Conservation (phyloP, 2,113 vertebrate species). For the Parus major region DNA sequence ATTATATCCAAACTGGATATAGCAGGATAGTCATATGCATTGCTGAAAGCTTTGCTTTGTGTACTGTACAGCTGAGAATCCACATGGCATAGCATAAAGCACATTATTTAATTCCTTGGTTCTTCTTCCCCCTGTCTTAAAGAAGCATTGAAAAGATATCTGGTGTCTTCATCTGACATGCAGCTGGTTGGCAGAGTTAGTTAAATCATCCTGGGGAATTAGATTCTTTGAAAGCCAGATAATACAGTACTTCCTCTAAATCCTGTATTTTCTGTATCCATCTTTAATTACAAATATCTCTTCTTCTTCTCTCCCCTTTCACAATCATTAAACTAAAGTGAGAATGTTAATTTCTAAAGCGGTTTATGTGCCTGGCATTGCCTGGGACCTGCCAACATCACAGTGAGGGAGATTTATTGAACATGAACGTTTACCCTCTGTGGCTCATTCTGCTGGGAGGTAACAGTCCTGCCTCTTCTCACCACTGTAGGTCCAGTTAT, state of each 20-base stretch:
- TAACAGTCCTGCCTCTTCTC: not conserved
- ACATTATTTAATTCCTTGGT: not conserved
- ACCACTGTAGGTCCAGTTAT: not conserved
- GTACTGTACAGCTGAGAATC: not conserved
- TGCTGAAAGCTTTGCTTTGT: not conserved
- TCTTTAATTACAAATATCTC: not conserved
- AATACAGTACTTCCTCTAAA: not conserved
- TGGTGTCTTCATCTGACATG: not conserved
- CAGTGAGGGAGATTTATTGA: not conserved
- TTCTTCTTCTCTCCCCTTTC: not conserved
- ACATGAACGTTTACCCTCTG: fast-evolving
- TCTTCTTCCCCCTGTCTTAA: not conserved
- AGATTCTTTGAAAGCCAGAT: not conserved
- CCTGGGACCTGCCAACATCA: not conserved
- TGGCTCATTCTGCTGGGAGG: not conserved
- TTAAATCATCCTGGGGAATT: not conserved
- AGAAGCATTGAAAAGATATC: not conserved
- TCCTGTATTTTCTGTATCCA: not conserved
- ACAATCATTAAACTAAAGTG: not conserved
- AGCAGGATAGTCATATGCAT: not conserved
- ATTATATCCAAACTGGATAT: not conserved
- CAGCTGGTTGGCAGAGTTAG: not conserved
- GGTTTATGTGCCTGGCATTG: not conserved
- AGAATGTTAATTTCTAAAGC: not conserved
- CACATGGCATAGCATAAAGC: not conserved